These are phyloP conservation scores for Hemichromis elongatus DNA, from an alignment of 2,113 vertebrate species.

Conservation along the genomic window DNA sequence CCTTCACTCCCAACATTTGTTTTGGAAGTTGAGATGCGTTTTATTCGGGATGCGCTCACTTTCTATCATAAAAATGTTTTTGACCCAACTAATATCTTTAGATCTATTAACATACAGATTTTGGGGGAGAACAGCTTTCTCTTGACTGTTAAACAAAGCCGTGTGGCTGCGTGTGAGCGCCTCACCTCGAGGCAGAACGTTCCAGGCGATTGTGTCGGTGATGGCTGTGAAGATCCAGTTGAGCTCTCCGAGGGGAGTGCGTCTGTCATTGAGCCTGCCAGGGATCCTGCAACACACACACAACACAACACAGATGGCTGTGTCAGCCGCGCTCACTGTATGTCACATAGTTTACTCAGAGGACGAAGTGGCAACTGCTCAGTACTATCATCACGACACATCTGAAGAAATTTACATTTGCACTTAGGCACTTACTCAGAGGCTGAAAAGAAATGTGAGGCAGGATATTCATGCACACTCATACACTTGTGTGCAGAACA, in stretches of 20 bases:
- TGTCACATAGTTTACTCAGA: conserved; percentile 28
- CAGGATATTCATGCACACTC: background rate
- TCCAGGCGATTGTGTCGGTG: conserved; percentile 98
- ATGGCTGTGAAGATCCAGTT: conserved; percentile 99
- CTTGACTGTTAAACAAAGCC: background rate
- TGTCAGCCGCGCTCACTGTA: conserved; percentile 36
- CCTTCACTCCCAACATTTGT: background rate
- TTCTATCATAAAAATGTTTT: background rate
- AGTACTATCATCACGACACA: conserved; percentile 1
- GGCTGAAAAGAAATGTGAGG: background rate
- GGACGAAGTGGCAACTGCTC: conserved; percentile 26
- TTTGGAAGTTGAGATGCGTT: background rate
- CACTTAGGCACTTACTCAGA: background rate
- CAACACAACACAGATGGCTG: conserved; percentile 47
- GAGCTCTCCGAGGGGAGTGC: conserved; percentile 94
- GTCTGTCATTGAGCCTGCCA: conserved; percentile 92
- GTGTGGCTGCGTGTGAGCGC: background rate
- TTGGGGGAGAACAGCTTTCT: background rate
- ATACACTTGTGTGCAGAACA: background rate
- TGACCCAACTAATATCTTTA: accelerated
- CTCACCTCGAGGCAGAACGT: conserved; percentile 92
- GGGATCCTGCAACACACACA: conserved; percentile 81
- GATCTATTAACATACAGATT: background rate
- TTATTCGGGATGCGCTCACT: background rate
- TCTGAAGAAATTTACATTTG: conserved; percentile 20